A percentile compares a stretch with the other conserved stretches of the same genome.
These are phyloP conservation scores for Meiosimyza platycephala DNA, from an alignment of 2,888 invertebrate genomes.

Conservation along the genomic window DNA sequence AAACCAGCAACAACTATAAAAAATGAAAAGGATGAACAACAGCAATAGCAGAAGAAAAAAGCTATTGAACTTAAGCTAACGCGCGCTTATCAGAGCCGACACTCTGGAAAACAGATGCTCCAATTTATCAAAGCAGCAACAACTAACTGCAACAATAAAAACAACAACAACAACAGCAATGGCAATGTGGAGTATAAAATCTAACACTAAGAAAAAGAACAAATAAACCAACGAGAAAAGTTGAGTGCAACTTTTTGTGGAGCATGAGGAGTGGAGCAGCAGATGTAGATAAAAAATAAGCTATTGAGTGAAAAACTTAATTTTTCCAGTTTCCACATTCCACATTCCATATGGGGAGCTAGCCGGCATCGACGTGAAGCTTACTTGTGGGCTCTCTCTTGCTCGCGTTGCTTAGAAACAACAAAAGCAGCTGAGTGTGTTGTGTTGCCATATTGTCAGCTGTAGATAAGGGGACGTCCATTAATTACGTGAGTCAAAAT, in stretches of 20 bases:
- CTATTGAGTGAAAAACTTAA: not conserved
- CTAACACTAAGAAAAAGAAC: not conserved
- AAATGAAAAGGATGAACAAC: not conserved
- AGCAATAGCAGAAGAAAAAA: not conserved
- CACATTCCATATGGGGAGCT: not conserved
- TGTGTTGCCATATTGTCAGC: not conserved
- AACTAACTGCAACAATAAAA: slow-evolving; percentile 45
- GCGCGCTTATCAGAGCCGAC: slow-evolving; percentile 35
- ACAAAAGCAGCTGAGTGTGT: not conserved
- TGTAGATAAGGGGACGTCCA: not conserved
- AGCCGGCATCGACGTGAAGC: not conserved
- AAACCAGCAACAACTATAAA: not conserved
- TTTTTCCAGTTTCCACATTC: slow-evolving; percentile 17
- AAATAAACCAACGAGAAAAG: not conserved
- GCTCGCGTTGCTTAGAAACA: not conserved
- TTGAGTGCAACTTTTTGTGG: not conserved
- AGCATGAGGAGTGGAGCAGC: not conserved
- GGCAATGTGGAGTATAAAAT: slow-evolving; percentile 14
- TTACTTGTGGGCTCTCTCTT: not conserved
- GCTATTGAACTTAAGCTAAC: not conserved
- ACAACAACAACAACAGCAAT: slow-evolving; percentile 39
- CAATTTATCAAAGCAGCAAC: slow-evolving; percentile 42
- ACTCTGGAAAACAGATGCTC: slow-evolving; percentile 46
- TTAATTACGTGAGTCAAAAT: no score
- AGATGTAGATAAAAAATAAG: not conserved